These are phyloP conservation scores for Euclidia mi DNA, from an alignment of 2,888 invertebrate species.

Conservation along the genomic window DNA sequence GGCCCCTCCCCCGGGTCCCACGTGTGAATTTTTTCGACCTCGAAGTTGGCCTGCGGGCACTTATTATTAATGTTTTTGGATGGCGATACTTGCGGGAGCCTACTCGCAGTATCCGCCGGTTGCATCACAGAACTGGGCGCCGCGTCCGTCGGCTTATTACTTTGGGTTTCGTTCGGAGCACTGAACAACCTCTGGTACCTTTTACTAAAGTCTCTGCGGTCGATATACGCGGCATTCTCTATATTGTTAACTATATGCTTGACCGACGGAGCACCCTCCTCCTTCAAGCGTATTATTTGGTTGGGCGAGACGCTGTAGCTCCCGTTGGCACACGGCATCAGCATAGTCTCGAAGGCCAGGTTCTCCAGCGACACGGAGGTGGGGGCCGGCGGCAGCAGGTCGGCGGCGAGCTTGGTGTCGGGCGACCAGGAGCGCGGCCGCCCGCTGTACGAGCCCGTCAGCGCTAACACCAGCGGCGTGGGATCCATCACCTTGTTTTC, in stretches of 20 bases:
- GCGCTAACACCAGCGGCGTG: constrained; percentile 90
- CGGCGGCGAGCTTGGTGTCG: constrained; percentile 91
- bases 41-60: constrained; percentile 67
- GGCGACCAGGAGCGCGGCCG: constrained; percentile 94
- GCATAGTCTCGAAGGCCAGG: constrained; percentile 91
- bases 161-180: constrained; percentile 59
- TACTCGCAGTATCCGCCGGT: constrained; percentile 48
- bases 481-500: constrained; percentile 91
- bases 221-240: constrained; percentile 87
- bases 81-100: constrained; percentile 67
- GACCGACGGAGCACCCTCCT: constrained; percentile 91
- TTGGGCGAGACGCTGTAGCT: constrained; percentile 97
- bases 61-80: constrained; percentile 71
- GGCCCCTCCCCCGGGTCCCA: constrained; percentile 92
- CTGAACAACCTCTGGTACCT: constrained; percentile 73
- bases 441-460: constrained; percentile 80
- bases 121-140: constrained; percentile 39
- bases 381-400: constrained; percentile 90
- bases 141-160: constrained; percentile 56
- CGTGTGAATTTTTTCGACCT: constrained; percentile 89
- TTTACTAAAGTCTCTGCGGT: constrained; percentile 69
- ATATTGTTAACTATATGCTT: constrained; percentile 93
- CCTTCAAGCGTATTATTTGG: constrained; percentile 95
- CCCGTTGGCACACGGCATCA: constrained; percentile 96
- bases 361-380: constrained; percentile 93